Percentiles rank a stretch among this genome's conserved stretches.
phyloP scores from a whole-genome alignment of 2,888 invertebrate genomes.

The Bombylius major region DNA sequence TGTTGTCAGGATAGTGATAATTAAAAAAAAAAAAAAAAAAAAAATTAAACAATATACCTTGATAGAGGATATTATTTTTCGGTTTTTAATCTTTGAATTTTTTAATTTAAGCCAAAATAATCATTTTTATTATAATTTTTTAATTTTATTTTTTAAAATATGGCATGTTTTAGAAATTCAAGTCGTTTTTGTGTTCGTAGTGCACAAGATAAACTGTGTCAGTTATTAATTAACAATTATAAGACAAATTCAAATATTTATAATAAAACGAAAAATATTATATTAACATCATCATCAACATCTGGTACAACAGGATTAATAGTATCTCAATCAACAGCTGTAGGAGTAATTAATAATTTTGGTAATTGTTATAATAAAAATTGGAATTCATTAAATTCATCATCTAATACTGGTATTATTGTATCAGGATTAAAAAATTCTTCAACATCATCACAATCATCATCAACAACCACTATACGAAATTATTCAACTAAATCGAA shows the following conservation, averaged over 20 bases:
- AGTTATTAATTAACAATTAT: constrained; percentile 54
- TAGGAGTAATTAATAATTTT: too few species aligned
- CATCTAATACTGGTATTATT: not conserved
- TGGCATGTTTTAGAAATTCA: constrained; percentile 66
- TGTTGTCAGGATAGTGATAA: too few species aligned
- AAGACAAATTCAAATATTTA: constrained; percentile 10
- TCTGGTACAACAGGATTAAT: not conserved
- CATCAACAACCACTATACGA: constrained; percentile 23
- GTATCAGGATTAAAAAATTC: too few species aligned
- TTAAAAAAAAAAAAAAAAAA: too few species aligned
- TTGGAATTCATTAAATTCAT: not conserved
- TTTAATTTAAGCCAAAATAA: too few species aligned
- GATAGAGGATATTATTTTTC: too few species aligned
- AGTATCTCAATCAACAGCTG: not conserved
- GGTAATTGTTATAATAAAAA: too few species aligned
- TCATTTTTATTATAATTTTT: too few species aligned
- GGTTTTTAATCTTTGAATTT: too few species aligned
- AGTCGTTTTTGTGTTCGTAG: constrained; percentile 63
- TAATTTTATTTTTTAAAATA: constrained; percentile 50
- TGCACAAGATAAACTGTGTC: constrained; percentile 67
- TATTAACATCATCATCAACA: not conserved
- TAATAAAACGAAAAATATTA: not conserved
- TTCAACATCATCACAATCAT: constrained; percentile 19
- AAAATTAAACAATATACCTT: too few species aligned
- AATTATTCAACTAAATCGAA: constrained; percentile 3